Evolutionary conservation across 1,140 invertebrate genomes (phyloP).

Genomic region (Macrosteles quadrilineatus): DNA sequence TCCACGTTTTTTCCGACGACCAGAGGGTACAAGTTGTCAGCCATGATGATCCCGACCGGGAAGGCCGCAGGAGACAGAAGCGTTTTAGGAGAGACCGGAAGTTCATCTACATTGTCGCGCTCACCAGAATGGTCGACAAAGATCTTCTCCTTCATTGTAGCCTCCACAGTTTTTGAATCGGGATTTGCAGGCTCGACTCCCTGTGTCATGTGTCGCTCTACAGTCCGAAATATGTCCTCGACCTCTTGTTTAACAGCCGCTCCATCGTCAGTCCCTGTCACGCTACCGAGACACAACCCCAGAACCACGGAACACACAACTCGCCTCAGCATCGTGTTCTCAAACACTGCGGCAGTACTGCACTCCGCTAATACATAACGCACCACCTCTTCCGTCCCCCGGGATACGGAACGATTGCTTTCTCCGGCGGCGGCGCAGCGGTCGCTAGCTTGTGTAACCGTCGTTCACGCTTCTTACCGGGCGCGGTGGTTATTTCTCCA

Average conservation of each 20-base stretch:
- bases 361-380: no score
- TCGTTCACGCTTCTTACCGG: no score
- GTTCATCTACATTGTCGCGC: background rate
- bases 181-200: background rate
- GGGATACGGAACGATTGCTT: no score
- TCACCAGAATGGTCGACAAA: background rate
- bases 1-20: conserved; percentile 15
- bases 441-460: no score
- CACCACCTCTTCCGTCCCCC: no score
- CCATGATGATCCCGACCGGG: background rate
- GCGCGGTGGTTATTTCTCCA: no score
- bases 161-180: background rate
- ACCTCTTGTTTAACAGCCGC: background rate
- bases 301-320: no score
- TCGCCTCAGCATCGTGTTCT: no score
- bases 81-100: background rate
- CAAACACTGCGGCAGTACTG: no score
- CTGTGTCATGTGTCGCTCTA: background rate
- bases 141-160: background rate
- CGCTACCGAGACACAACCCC: no score
- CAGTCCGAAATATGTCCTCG: background rate
- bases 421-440: no score
- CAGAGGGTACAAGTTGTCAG: background rate
- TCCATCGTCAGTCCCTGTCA: no score
- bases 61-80: background rate